Base-by-base conservation (phyloP, 2,888 invertebrate species). In the Malthinus flaveolus region DNA sequence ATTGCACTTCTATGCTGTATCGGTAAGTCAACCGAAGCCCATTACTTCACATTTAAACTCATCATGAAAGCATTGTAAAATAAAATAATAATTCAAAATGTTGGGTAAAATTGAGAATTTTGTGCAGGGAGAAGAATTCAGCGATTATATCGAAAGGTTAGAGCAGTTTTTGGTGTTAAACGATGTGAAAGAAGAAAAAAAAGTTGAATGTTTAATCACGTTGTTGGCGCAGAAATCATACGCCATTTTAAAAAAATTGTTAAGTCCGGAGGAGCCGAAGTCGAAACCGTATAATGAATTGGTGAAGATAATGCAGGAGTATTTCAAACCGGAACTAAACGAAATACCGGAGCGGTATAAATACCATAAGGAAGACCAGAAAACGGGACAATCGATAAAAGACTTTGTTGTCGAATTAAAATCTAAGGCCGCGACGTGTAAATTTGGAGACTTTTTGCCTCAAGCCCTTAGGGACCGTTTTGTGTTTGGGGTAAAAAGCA, bases 341-440 rank as follows among this genome's bases (percentile, higher is more conserved):
- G 23, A 23, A 5, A 23, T 23, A 3, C 23, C 23, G 23, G 12
- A 39, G 13, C 5, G 11, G 39, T 39, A 39, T 13, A 39, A 39
- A n/a, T 39, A 7, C 6, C 39, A 49, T 12, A 49, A 15, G 13
- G 31, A 36, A 36, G 35, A 35, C 49, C 49, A 49, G 35, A 49
- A 49, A 35, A 49, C n/a, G 11, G 10, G 7, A 4, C 49, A 13
- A 15, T 34, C 36, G 13, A 23, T 49, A 10, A 6, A 12, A 12
- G 39, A 39, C 6, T 12, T 7, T n/a, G n/a, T 39, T 6, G 39
- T 39, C 2, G 39, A 39, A 39, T 39, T 39, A 39, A 39, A 39
- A 11, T 39, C 39, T 6, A 39, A n/a, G 6, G 39, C 39, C 3
- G 11, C 39, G 3, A 39, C 3, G 1, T 39, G 39, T 39, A 39